Percentiles rank a stretch among this genome's conserved stretches.
phyloP scores from a whole-genome alignment of 2,797 vertebrate genomes.

The Falco columbarius region DNA sequence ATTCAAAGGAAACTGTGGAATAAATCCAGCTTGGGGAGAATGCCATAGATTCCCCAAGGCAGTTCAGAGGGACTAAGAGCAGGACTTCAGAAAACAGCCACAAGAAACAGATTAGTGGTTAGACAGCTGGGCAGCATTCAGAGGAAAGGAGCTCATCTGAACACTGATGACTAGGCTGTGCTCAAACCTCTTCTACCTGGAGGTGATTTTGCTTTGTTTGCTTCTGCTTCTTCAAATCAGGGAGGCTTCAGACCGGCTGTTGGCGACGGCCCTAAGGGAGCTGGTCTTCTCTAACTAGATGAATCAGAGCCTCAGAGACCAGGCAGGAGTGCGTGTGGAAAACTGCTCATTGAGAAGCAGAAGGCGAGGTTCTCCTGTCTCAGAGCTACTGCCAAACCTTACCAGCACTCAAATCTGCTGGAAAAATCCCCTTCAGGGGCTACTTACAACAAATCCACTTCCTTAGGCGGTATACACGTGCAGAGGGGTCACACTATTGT shows the following conservation, averaged over 20 bases:
- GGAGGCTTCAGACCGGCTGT: background rate
- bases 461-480: constrained; percentile 61
- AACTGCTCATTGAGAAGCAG: background rate
- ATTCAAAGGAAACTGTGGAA: background rate
- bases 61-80: background rate
- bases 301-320: background rate
- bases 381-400: background rate
- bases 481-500: constrained; percentile 79
- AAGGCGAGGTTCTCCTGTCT: background rate
- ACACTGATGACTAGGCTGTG: background rate
- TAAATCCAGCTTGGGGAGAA: background rate
- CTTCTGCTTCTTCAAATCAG: background rate
- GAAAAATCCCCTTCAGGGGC: constrained; percentile 11
- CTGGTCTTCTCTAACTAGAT: background rate
- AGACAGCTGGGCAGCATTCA: background rate
- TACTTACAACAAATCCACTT: constrained; percentile 76
- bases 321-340: background rate
- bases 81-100: background rate
- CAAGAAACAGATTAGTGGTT: constrained; percentile 49
- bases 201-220: background rate
- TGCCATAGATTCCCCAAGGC: accelerated
- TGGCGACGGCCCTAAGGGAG: background rate
- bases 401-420: constrained; percentile 28
- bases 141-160: background rate
- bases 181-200: background rate